Percentiles rank a stretch among this genome's conserved stretches.
Conservation (phyloP, 1,140 invertebrate species). For the Conopomorpha cramerella region DNA sequence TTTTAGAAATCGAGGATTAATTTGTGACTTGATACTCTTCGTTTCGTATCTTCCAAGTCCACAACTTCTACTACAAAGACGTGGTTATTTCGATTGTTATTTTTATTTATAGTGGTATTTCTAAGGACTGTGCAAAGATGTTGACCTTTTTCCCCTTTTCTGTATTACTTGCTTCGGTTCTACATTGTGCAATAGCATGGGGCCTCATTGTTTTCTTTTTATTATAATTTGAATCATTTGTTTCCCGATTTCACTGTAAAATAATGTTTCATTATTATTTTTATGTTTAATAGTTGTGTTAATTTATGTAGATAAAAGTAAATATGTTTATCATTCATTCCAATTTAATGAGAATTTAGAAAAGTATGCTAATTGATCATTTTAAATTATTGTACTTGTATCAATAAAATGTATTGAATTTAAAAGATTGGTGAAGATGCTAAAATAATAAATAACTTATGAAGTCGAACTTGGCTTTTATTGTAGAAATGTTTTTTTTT, state of each 20-base stretch:
- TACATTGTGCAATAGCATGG: conserved; percentile 50
- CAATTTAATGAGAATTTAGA: conserved; percentile 54
- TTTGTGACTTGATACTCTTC: no score
- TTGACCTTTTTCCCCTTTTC: conserved; percentile 13
- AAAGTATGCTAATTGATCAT: conserved; percentile 51
- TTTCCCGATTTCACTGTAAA: conserved; percentile 8
- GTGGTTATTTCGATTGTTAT: no score
- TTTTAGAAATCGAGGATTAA: no score
- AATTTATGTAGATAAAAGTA: conserved; percentile 46
- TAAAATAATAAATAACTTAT: conserved; percentile 60
- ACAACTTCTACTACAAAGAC: no score
- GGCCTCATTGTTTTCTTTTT: conserved; percentile 34
- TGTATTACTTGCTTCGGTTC: no score
- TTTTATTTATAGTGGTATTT: no score
- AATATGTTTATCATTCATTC: conserved; percentile 58
- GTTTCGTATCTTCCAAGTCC: no score
- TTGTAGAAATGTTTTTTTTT: no score
- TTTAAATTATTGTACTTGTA: conserved; percentile 60
- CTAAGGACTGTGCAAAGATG: no score
- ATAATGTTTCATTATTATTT: conserved; percentile 32
- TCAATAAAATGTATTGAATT: conserved; percentile 56
- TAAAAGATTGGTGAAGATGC: conserved; percentile 55
- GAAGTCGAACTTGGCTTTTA: conserved; percentile 34
- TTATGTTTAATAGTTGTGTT: conserved; percentile 47
- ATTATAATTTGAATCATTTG: conserved; percentile 19